Evolutionary conservation across 2,888 invertebrate species (phyloP).

Genomic region (Tachina grossa): DNA sequence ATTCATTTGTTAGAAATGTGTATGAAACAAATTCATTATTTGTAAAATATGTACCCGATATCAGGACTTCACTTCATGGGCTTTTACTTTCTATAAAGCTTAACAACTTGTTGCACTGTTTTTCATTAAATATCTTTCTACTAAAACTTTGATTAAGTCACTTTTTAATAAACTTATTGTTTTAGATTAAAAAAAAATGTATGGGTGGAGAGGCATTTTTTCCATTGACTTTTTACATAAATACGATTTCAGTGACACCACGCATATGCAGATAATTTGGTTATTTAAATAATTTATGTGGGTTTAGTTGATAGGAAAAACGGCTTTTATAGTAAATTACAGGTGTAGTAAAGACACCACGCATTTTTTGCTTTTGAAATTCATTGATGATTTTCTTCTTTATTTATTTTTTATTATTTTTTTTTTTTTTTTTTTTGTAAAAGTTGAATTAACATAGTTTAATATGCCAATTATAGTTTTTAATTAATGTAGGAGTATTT

Average conservation of each 20-base stretch:
- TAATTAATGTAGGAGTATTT: conserved; percentile 33
- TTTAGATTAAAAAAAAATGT: background rate
- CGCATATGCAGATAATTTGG: conserved; percentile 30
- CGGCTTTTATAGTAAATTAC: conserved; percentile 57
- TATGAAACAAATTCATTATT: too few species aligned
- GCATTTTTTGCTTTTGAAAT: conserved; percentile 51
- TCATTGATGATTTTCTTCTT: conserved; percentile 28
- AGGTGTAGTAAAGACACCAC: conserved; percentile 65
- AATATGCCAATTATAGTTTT: conserved; percentile 23
- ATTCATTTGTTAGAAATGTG: too few species aligned
- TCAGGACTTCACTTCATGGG: background rate
- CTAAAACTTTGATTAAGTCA: background rate
- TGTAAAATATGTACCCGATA: background rate
- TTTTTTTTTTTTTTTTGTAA: conserved; percentile 3
- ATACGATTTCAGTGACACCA: conserved; percentile 54
- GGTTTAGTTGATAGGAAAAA: conserved; percentile 31
- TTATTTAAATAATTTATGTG: conserved; percentile 44
- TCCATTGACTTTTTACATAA: conserved; percentile 16
- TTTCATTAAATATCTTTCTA: background rate
- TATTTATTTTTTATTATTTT: conserved; percentile 7
- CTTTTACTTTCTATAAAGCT: background rate
- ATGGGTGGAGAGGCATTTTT: conserved; percentile 13
- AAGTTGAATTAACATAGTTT: conserved; percentile 25
- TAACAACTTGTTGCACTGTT: background rate
- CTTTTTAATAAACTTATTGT: conserved; percentile 3